Conservation (phyloP, 1,140 invertebrate genomes). For the Streblospio benedicti region DNA sequence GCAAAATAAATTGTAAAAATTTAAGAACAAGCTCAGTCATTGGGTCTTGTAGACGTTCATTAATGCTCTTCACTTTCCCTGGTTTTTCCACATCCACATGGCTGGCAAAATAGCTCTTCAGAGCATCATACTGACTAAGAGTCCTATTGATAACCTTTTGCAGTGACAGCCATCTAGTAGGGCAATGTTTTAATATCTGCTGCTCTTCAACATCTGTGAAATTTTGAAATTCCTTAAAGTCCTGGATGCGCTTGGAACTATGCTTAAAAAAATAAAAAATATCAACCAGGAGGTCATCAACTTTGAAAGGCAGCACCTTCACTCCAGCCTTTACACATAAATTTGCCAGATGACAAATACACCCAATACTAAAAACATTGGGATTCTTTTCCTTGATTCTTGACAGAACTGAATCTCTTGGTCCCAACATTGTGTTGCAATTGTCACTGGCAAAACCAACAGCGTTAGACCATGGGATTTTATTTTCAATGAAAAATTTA, state of each 20-base stretch:
- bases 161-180: too few relatives aligned
- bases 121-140: too few relatives aligned
- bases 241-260: neutral
- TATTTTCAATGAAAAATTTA: neutral
- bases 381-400: neutral
- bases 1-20: too few relatives aligned
- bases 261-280: neutral
- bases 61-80: too few relatives aligned
- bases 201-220: neutral
- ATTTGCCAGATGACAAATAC: neutral
- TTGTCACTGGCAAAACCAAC: neutral
- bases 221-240: neutral
- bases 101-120: too few relatives aligned
- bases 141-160: too few relatives aligned
- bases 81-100: too few relatives aligned
- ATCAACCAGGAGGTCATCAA: neutral
- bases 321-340: neutral
- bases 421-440: neutral
- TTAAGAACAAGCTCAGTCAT: too few relatives aligned
- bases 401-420: neutral
- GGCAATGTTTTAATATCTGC: too few relatives aligned
- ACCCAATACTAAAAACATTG: neutral
- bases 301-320: neutral
- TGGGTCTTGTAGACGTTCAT: too few relatives aligned
- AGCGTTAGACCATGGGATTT: neutral